Conservation (phyloP, 2,888 invertebrate species). For the Alentia gelatinosa region DNA sequence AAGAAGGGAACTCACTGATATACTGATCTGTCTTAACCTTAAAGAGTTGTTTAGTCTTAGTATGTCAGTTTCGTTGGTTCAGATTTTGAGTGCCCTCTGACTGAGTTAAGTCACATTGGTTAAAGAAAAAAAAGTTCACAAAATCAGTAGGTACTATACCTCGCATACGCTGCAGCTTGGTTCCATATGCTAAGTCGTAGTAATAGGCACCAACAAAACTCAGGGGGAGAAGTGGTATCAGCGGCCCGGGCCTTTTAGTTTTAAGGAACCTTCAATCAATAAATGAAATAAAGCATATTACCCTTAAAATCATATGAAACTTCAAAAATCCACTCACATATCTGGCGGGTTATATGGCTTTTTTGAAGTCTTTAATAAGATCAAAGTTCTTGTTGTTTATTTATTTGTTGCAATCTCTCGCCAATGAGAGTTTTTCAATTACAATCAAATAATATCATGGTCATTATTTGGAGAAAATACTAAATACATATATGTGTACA, state of each 20-base stretch:
- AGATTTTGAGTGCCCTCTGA: background rate
- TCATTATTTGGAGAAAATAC: no score
- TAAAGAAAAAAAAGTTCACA: background rate
- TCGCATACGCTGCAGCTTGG: conserved; percentile 88
- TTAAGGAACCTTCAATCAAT: conserved; percentile 79
- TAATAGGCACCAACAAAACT: conserved; percentile 88
- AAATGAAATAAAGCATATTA: no score
- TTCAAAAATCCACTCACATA: no score
- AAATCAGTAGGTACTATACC: conserved; percentile 81
- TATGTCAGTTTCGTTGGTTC: background rate
- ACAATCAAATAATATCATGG: no score
- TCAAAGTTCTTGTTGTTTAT: no score
- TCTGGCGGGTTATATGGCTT: no score
- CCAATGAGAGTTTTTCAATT: no score
- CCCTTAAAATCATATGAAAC: no score
- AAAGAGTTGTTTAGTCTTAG: background rate
- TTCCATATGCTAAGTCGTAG: conserved; percentile 89
- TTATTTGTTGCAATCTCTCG: no score
- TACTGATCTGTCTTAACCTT: background rate
- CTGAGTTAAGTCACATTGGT: background rate
- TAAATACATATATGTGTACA: no score
- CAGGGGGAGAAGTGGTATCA: conserved; percentile 87
- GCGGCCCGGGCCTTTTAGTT: conserved; percentile 82
- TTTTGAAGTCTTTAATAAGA: no score
- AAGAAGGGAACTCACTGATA: background rate